phyloP scores from a whole-genome alignment of 2,113 vertebrate species.

The Petrocephalus microphthalmus region DNA sequence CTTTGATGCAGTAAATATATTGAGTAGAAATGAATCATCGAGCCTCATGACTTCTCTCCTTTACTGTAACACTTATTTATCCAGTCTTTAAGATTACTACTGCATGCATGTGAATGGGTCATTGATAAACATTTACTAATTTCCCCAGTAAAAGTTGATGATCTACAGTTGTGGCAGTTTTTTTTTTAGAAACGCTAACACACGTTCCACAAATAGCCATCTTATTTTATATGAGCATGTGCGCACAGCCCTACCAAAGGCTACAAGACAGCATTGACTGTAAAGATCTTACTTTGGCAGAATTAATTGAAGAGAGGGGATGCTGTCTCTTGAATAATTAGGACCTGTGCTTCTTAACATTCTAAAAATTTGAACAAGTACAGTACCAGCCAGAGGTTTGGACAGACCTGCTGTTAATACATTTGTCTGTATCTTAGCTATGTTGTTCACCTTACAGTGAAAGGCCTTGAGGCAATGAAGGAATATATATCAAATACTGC shows the following conservation, averaged over 20 bases:
- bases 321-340: too few relatives aligned
- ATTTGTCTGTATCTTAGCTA: not conserved
- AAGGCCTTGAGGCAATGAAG: not conserved
- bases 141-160: not conserved
- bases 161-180: not conserved
- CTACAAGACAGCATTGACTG: not conserved
- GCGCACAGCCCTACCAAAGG: not conserved
- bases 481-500: not conserved
- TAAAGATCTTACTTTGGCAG: not conserved
- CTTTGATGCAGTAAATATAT: not conserved
- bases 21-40: not conserved
- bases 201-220: not conserved
- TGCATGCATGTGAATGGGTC: not conserved
- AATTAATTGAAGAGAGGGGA: not conserved
- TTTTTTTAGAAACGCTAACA: not conserved
- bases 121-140: not conserved
- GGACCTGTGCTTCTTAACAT: too few relatives aligned
- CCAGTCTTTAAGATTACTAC: not conserved
- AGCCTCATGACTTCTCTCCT: not conserved
- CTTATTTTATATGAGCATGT: not conserved
- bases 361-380: too few relatives aligned
- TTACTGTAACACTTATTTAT: not conserved
- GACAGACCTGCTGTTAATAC: not conserved
- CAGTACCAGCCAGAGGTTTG: not conserved
- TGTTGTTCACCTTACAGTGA: not conserved